These are phyloP conservation scores for Formicarius rufipectus DNA, from an alignment of 2,113 vertebrate genomes.

Conservation along the genomic window DNA sequence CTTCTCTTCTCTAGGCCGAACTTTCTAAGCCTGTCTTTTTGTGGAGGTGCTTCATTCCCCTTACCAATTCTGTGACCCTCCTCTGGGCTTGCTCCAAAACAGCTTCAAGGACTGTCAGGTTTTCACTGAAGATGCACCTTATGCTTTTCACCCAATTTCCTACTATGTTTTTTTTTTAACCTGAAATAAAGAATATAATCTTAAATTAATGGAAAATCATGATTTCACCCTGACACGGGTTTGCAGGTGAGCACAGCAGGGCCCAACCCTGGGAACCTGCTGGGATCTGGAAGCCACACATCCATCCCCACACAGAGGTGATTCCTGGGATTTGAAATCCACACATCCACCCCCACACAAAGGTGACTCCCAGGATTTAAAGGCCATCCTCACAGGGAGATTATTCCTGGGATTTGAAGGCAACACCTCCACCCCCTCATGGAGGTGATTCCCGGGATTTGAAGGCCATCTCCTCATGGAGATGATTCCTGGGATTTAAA, in stretches of 20 bases:
- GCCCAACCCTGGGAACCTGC: too few species aligned
- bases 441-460: too few species aligned
- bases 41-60: not conserved
- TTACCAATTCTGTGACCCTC: not conserved
- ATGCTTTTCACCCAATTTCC: not conserved
- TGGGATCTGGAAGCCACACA: too few species aligned
- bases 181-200: not conserved
- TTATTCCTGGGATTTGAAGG: too few species aligned
- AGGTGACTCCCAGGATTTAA: too few species aligned
- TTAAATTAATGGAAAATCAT: not conserved
- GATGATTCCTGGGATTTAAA: too few species aligned
- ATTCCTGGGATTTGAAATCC: not conserved
- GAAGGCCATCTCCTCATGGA: too few species aligned
- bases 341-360: not conserved
- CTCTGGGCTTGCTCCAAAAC: not conserved
- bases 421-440: too few species aligned
- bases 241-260: not conserved
- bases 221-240: rapidly evolving
- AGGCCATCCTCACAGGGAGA: too few species aligned
- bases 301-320: too few species aligned
- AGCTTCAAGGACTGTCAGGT: not conserved
- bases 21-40: too few species aligned
- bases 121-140: not conserved
- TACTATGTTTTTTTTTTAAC: not conserved
- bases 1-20: not conserved